phyloP scores from a whole-genome alignment of 2,888 invertebrate species.

The Xylocampa areola region DNA sequence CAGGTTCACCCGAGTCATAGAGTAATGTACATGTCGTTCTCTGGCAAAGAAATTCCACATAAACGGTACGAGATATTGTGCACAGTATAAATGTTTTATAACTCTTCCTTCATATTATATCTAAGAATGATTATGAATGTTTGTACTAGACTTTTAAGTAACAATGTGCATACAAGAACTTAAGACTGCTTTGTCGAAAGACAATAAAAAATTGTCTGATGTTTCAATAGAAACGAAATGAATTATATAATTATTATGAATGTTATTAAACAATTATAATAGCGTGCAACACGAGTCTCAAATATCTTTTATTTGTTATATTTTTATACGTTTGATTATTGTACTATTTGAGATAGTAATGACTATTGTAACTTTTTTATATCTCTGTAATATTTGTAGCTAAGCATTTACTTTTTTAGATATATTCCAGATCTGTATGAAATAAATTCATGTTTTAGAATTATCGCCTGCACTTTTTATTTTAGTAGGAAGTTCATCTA shows the following conservation, averaged over 20 bases:
- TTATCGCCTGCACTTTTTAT: not conserved
- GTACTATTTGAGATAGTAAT: conserved; percentile 26
- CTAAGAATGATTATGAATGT: conserved; percentile 36
- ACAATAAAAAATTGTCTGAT: conserved; percentile 42
- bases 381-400: conserved; percentile 12
- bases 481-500: no score
- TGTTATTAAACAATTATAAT: conserved; percentile 30
- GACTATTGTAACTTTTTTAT: conserved; percentile 29
- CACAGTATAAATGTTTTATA: conserved; percentile 44
- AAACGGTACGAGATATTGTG: conserved; percentile 79
- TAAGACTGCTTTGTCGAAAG: conserved; percentile 49
- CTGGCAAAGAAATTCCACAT: conserved; percentile 78
- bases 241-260: conserved; percentile 27
- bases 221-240: conserved; percentile 24
- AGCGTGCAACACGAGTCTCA: conserved; percentile 23
- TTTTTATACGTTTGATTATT: conserved; percentile 47
- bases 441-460: conserved; percentile 45
- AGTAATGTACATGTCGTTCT: conserved; percentile 79
- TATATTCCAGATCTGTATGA: conserved; percentile 31
- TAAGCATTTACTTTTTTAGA: conserved; percentile 18
- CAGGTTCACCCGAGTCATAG: conserved; percentile 84
- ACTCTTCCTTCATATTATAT: conserved; percentile 5
- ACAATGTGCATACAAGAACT: conserved; percentile 23
- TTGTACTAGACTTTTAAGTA: conserved; percentile 28
- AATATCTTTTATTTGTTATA: conserved; percentile 49